Evolutionary conservation across 2,113 vertebrate genomes (phyloP).

Genomic region (Puntigrus tetrazona): DNA sequence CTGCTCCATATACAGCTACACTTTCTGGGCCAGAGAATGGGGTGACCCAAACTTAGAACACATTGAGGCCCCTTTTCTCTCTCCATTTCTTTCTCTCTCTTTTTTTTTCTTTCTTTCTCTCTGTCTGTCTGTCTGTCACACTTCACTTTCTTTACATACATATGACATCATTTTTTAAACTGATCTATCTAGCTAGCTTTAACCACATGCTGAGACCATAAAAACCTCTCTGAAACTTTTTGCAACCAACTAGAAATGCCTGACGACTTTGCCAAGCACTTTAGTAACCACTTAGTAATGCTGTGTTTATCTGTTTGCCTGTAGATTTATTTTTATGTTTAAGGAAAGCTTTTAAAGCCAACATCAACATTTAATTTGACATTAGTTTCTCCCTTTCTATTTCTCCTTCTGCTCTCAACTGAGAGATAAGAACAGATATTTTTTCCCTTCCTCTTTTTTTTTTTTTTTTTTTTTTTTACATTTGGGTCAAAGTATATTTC

Average conservation of each 20-base stretch:
- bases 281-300: not conserved
- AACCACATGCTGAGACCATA: not conserved
- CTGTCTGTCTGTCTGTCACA: not conserved
- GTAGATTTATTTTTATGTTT: not conserved
- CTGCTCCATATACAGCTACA: slow-evolving; percentile 56
- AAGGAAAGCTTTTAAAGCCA: not conserved
- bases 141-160: not conserved
- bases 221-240: not conserved
- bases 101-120: not conserved
- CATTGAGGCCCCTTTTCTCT: slow-evolving; percentile 41
- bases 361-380: not conserved
- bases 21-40: slow-evolving; percentile 65
- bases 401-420: slow-evolving; percentile 9
- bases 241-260: not conserved
- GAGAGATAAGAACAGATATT: slow-evolving; percentile 38
- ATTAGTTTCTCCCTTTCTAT: not conserved
- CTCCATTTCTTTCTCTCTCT: not conserved
- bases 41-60: slow-evolving; percentile 56
- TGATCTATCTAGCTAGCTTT: not conserved
- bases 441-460: slow-evolving; percentile 17
- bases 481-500: slow-evolving; percentile 47
- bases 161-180: not conserved
- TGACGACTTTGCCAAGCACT: not conserved
- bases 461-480: slow-evolving; percentile 24
- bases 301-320: not conserved